Evolutionary conservation across 2,113 vertebrate genomes (phyloP).

Genomic region (Cyprinus carpio): DNA sequence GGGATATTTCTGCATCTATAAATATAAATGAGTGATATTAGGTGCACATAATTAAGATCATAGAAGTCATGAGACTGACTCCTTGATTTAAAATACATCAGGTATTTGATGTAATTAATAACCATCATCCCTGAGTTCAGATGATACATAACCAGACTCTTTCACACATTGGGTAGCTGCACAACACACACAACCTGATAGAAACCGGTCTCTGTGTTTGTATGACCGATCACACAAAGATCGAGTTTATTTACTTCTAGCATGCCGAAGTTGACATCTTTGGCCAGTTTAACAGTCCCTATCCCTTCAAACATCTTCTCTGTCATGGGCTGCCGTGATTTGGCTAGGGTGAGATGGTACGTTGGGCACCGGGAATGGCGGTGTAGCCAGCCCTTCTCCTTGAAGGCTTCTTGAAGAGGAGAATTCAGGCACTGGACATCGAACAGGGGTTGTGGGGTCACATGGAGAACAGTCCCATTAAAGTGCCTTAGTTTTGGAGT

Average conservation of each 20-base stretch:
- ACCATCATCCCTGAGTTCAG: background rate
- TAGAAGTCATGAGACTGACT: background rate
- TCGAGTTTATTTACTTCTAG: constrained; percentile 72
- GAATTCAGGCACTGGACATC: constrained; percentile 69
- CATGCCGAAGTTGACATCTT: constrained; percentile 73
- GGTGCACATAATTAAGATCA: background rate
- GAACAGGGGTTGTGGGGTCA: constrained; percentile 69
- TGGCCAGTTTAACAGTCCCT: constrained; percentile 66
- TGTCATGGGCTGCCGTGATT: constrained; percentile 38
- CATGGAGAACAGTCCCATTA: constrained; percentile 73
- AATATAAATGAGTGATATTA: background rate
- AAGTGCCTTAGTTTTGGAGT: constrained; percentile 69
- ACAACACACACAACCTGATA: constrained; percentile 70
- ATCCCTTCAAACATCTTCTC: constrained; percentile 69
- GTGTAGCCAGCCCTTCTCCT: constrained; percentile 73
- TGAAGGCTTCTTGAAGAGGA: constrained; percentile 71
- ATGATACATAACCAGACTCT: background rate
- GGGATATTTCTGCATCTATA: background rate
- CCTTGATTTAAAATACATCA: background rate
- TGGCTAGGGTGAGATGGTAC: constrained; percentile 78
- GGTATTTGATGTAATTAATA: background rate
- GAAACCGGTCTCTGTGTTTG: constrained; percentile 62
- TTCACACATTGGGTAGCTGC: constrained; percentile 59
- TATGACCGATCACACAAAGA: constrained; percentile 61
- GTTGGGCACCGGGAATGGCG: constrained; percentile 67